Base-by-base conservation (phyloP, 2,888 invertebrate genomes). In the Heliconius hortense region DNA sequence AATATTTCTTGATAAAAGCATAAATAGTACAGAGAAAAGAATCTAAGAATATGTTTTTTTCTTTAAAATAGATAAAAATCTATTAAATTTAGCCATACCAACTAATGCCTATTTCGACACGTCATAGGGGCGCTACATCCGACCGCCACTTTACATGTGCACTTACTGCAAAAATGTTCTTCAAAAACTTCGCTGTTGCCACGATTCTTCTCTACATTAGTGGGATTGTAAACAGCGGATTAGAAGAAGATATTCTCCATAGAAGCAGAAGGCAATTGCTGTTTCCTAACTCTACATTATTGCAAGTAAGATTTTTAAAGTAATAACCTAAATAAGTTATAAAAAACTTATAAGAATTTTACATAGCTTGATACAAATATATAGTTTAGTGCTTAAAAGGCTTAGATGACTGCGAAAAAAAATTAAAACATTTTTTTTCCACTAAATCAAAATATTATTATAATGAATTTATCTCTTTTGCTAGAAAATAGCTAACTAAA, bases 281-380 rank as follows among this genome's bases (percentile, higher is more conserved):
- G 18, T 93, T 86, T 75, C 90, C 90, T 0, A 93, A 93, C 72
- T 85, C 86, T 67, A 89, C 91, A 2, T 26, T 90, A 18, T 79
- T 90, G 3, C 91, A 91, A 86, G 90, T 90, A 84, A 83, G 82
- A 73, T 73, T 26, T 26, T 15, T 67, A 59, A n/a, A 56, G n/a
- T n/a, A 56, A 24, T 11, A 13, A 24, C 0, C 24, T 24, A 24
- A 56, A n/a, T 10, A n/a, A n/a, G 8, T 53, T 53, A 1, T 18
- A 48, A 48, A 5, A 48, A 48, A 48, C n/a, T 8, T 56, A 56
- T 2, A 56, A 56, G n/a, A n/a, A 56, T 10, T n/a, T 31, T 31
- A 31, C 31, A 31, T 31, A 31, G 18, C 18, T 18, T 48, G 48
- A 48, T 18, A 48, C 5, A 18, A 18, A 18, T 48, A 48, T 48